Conservation (phyloP, 1,140 invertebrate genomes). For the Ectropis grisescens region DNA sequence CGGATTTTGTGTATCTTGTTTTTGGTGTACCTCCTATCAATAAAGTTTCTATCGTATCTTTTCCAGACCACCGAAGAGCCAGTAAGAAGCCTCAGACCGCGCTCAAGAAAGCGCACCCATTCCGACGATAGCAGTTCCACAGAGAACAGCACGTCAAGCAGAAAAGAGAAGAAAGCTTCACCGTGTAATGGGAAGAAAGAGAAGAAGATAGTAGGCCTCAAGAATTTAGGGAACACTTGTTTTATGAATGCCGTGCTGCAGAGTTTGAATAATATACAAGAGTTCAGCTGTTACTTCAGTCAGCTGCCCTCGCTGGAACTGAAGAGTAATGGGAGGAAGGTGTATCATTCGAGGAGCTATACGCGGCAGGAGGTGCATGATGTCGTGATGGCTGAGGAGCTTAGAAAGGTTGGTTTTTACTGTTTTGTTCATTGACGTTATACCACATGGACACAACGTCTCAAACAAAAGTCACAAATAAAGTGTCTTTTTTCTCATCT, state of each 20-base stretch:
- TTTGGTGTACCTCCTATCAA: too few species aligned
- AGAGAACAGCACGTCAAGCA: constrained; percentile 58
- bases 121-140: constrained; percentile 70
- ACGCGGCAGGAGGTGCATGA: constrained; percentile 74
- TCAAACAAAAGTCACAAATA: constrained; percentile 1
- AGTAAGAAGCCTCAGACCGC: constrained; percentile 71
- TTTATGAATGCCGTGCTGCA: constrained; percentile 93
- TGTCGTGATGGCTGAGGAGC: constrained; percentile 82
- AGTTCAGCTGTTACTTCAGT: constrained; percentile 87
- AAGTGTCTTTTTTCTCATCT: constrained; percentile 3
- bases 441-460: too few species aligned
- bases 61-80: constrained; percentile 65
- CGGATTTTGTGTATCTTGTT: too few species aligned
- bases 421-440: constrained; percentile 2
- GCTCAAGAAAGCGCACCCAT: constrained; percentile 73
- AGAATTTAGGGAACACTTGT: constrained; percentile 90
- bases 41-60: too few species aligned
- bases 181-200: constrained; percentile 63
- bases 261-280: constrained; percentile 87
- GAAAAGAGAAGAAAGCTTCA: constrained; percentile 58
- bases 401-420: constrained; percentile 73
- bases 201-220: constrained; percentile 81
- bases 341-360: constrained; percentile 75
- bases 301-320: constrained; percentile 81
- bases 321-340: constrained; percentile 73